Evolutionary conservation across 2,888 invertebrate genomes (phyloP).

Genomic region (Mellilla xanthometata): DNA sequence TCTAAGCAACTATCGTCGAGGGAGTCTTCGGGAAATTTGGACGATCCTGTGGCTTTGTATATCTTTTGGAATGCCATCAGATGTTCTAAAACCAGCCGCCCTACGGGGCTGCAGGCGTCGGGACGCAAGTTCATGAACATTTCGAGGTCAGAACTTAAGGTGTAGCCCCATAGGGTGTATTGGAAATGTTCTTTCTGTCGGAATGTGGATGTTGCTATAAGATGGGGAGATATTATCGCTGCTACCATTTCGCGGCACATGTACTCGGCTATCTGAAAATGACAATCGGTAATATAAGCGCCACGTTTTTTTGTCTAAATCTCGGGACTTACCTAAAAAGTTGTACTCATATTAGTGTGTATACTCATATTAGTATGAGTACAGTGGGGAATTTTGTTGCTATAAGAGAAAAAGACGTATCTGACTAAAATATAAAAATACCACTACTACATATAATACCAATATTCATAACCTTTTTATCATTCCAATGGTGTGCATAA

Average conservation of each 20-base stretch:
- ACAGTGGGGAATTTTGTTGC: no score
- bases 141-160: constrained; percentile 80
- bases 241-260: constrained; percentile 84
- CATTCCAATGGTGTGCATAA: no score
- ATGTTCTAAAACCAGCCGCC: constrained; percentile 79
- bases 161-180: constrained; percentile 82
- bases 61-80: constrained; percentile 78
- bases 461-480: no score
- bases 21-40: constrained; percentile 56
- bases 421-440: no score
- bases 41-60: constrained; percentile 59
- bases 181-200: constrained; percentile 77
- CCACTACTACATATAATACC: no score
- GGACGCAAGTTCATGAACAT: constrained; percentile 82
- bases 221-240: constrained; percentile 76
- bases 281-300: no score
- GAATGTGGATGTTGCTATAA: constrained; percentile 73
- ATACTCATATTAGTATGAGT: no score
- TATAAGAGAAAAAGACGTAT: no score
- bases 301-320: no score
- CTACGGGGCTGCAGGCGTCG: constrained; percentile 81
- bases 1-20: constrained; percentile 66
- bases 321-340: no score
- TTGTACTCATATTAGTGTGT: no score
- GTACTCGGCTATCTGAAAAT: constrained; percentile 82